Conservation (phyloP, 2,113 vertebrate genomes). For the Mohoua ochrocephala region DNA sequence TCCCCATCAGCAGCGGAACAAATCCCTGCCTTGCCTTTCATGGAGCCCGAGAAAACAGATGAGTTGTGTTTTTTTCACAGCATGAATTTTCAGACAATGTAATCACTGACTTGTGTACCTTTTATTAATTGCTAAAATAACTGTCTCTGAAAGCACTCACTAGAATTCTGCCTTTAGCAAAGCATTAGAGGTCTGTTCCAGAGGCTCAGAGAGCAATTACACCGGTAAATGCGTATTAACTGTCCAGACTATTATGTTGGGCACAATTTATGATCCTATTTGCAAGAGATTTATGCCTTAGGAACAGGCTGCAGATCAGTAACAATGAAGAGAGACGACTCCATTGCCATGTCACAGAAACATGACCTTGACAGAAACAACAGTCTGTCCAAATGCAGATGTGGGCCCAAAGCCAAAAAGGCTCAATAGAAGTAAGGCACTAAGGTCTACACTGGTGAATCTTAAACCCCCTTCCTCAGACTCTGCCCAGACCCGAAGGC, state of each 20-base stretch:
- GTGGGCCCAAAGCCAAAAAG: neutral
- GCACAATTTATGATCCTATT: slow-evolving; percentile 22
- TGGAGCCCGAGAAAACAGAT: neutral
- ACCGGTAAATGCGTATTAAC: neutral
- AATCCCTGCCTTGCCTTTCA: neutral
- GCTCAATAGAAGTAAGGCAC: neutral
- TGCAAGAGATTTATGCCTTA: neutral
- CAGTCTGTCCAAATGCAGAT: neutral
- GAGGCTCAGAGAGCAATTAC: neutral
- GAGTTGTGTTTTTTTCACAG: neutral
- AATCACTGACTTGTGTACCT: neutral
- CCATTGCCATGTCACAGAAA: neutral
- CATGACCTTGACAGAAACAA: slow-evolving; percentile 15
- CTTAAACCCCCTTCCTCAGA: neutral
- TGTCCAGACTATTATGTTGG: neutral
- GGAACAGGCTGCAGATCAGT: neutral
- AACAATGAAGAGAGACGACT: neutral
- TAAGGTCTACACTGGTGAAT: neutral
- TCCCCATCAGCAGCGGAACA: neutral
- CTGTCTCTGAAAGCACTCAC: neutral
- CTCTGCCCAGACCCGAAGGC: neutral
- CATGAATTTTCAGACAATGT: neutral
- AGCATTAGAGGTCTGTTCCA: neutral
- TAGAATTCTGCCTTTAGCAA: neutral
- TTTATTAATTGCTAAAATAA: slow-evolving; percentile 38